Conservation (phyloP, 1,140 invertebrate species). For the Drosophila erecta region DNA sequence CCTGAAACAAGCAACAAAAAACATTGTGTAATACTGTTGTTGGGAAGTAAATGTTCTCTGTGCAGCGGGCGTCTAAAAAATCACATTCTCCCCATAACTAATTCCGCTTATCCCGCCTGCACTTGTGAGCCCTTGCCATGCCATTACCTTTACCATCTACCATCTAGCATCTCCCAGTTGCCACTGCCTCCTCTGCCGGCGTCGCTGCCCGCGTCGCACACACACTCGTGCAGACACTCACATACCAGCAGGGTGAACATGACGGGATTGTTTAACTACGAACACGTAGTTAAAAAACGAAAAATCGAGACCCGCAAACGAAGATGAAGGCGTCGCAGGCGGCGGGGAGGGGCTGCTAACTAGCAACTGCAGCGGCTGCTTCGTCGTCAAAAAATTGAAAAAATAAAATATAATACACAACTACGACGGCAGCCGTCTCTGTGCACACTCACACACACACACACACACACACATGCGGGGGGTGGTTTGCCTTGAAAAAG, state of each 20-base stretch:
- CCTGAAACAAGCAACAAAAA: no score
- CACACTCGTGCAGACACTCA: constrained; percentile 7
- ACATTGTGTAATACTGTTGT: no score
- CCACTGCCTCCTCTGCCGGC: constrained; percentile 4
- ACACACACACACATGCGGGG: constrained; percentile 42
- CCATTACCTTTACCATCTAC: neutral
- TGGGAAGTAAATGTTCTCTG: neutral
- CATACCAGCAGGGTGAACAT: constrained; percentile 72
- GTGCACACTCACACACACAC: constrained; percentile 21
- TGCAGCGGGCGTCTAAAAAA: constrained; percentile 51
- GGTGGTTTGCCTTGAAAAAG: constrained; percentile 67
- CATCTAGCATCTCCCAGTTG: neutral
- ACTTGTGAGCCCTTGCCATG: constrained; percentile 43
- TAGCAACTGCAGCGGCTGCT: constrained; percentile 48
- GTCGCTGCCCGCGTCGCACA: constrained; percentile 32
- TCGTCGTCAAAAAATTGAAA: constrained; percentile 72
- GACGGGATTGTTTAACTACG: constrained; percentile 84
- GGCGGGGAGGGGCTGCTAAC: constrained; percentile 30
- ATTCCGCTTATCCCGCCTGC: constrained; percentile 69
- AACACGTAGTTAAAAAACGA: constrained; percentile 84
- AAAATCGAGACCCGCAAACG: constrained; percentile 61
- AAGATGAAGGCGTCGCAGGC: constrained; percentile 38
- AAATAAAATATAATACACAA: constrained; percentile 51
- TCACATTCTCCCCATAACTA: constrained; percentile 64
- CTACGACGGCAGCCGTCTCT: constrained; percentile 47